Evolutionary conservation across 92 coral and sea anemone species (phyloP).

Genomic region (Pocillopora grandis): DNA sequence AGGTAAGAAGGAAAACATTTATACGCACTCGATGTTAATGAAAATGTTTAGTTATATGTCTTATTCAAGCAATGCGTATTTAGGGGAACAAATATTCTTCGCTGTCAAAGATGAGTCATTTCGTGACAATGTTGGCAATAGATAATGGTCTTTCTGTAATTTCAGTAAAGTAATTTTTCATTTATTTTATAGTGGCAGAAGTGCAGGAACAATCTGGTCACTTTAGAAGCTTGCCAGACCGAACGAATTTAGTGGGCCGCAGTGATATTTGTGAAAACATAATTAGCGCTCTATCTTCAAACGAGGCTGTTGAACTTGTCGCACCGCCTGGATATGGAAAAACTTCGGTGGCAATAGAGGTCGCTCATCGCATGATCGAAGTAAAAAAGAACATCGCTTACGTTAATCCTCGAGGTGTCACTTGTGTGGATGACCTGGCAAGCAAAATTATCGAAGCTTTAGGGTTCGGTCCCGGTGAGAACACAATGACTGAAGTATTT

Average conservation of each 20-base stretch:
- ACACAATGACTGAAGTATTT: constrained; percentile 16
- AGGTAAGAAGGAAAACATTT: too few species aligned
- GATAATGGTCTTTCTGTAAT: too few species aligned
- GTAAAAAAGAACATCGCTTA: constrained; percentile 15
- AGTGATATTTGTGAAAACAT: constrained; percentile 5
- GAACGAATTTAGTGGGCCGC: constrained; percentile 4
- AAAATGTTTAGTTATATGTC: too few species aligned
- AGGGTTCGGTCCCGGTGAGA: constrained; percentile 16
- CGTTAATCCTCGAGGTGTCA: constrained; percentile 36
- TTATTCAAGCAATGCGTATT: too few species aligned
- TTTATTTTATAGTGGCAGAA: background rate
- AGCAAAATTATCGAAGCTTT: constrained; percentile 35
- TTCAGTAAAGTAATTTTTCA: too few species aligned
- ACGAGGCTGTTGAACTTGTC: constrained; percentile 1
- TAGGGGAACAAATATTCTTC: too few species aligned
- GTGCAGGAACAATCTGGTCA: background rate
- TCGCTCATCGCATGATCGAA: constrained; percentile 19
- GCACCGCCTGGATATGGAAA: constrained; percentile 51
- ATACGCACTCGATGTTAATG: too few species aligned
- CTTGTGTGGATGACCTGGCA: constrained; percentile 42
- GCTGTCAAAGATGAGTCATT: too few species aligned
- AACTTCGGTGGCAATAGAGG: constrained; percentile 42
- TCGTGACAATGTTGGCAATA: too few species aligned
- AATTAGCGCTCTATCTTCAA: background rate
- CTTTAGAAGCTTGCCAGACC: constrained; percentile 15